Base-by-base conservation (phyloP, 2,797 vertebrate species). In the Cossypha caffra region DNA sequence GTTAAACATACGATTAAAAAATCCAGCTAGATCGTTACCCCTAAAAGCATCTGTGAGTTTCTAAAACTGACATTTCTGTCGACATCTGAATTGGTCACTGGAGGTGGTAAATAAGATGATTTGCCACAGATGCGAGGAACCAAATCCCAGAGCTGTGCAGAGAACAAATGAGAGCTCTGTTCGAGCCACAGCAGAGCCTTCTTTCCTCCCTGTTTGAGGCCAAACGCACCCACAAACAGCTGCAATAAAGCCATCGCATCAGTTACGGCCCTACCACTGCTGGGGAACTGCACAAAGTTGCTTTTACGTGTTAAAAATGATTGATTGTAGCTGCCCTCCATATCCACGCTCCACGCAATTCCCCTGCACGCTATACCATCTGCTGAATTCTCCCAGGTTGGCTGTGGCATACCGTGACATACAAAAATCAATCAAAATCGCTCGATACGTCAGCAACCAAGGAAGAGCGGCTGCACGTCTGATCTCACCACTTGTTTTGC, bases 81-180 rank as follows among this genome's bases (percentile, higher is more conserved):
- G 43, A 89, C 78, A 95, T 94, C 73, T 78, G 89, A 95, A 86
- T 95, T 83, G 66, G 89, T 93, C 91, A 86, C 82, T 91, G 82
- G 91, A 93, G 94, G 89, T 91, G 91, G 87, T 94, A 95, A 97
- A 96, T 94, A 92, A 95, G 68, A 96, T 80, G 86, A 89, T 95
- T 95, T 91, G 77, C 94, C 95, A 95, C 94, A 93, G 94, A 96
- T 96, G 93, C 1, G 7, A 91, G 87, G 92, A 94, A 90, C 26
- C 1, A 0, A 93, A 95, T 95, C 94, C 72, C 26, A 2, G 89
- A 95, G 63, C 91, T 83, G 58, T 8, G 9, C 59, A 54, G 87
- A 92, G 73, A 92, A 96, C 94, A 95, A 95, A 93, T 4, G 45
- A 88, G 58, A 88, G 90, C 91, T 83, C 92, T 92, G 91, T 92